Evolutionary conservation across 2,797 vertebrate species (phyloP).

Genomic region (Psittacula derbiana): DNA sequence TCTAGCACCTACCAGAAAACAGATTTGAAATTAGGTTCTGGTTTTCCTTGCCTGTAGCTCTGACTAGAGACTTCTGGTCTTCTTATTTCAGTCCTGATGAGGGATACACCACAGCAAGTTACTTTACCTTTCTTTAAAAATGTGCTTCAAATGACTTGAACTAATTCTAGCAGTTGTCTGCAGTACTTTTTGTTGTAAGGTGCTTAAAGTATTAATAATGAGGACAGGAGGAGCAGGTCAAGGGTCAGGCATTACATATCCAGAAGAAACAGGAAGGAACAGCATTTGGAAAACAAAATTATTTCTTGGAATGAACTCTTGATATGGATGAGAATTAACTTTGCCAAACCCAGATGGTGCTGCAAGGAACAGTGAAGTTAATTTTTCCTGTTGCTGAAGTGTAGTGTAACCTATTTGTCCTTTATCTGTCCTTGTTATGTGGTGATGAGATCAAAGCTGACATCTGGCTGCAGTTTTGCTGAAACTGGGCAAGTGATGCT

Average conservation of each 20-base stretch:
- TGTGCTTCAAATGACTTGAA: background rate
- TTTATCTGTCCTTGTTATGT: constrained; percentile 38
- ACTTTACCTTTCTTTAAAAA: background rate
- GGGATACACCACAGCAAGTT: background rate
- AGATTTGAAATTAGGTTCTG: background rate
- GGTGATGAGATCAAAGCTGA: constrained; percentile 56
- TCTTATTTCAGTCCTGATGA: background rate
- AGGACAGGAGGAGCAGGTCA: constrained; percentile 47
- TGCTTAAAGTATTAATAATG: constrained; percentile 13
- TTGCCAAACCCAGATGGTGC: constrained; percentile 59
- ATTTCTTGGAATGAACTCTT: constrained; percentile 41
- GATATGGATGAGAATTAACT: constrained; percentile 52
- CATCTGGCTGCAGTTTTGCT: constrained; percentile 51
- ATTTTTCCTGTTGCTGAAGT: constrained; percentile 47
- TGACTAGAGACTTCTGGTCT: background rate
- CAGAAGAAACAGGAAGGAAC: constrained; percentile 35
- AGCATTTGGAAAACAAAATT: constrained; percentile 54
- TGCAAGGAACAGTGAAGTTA: constrained; percentile 7
- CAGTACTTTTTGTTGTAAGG: background rate
- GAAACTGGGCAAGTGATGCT: constrained; percentile 37
- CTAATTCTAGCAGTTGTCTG: background rate
- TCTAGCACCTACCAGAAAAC: background rate
- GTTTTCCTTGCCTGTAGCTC: background rate
- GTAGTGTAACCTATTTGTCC: constrained; percentile 50
- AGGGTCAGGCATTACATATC: constrained; percentile 5